Evolutionary conservation across 2,888 invertebrate species (phyloP).

Genomic region (Campoplex nolae): DNA sequence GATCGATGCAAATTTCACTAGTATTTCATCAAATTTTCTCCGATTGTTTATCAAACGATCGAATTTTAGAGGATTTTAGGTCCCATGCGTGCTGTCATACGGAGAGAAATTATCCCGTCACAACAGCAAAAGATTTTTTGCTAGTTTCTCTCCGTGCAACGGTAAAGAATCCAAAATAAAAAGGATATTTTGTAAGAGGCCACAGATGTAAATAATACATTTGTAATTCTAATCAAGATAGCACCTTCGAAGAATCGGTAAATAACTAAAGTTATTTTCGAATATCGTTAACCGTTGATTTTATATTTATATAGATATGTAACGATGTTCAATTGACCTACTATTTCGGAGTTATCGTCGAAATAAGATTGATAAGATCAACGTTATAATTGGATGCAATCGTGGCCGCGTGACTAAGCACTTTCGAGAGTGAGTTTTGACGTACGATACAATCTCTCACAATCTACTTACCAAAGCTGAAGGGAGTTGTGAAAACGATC

Average conservation of each 20-base stretch:
- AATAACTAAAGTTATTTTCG: not conserved
- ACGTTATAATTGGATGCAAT: constrained; percentile 52
- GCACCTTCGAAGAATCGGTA: constrained; percentile 3
- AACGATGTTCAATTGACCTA: not conserved
- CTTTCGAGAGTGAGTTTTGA: constrained; percentile 9
- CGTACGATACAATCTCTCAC: constrained; percentile 13
- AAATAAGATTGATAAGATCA: constrained; percentile 61
- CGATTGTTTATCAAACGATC: not conserved
- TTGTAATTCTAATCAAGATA: constrained; percentile 11
- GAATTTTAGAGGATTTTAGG: not conserved
- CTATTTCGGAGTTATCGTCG: constrained; percentile 23
- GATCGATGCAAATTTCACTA: too few species aligned
- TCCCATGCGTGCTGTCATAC: not conserved
- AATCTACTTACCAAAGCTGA: not conserved
- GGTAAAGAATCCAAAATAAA: not conserved
- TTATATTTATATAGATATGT: not conserved
- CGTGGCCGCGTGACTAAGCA: constrained; percentile 43
- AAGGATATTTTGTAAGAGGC: constrained; percentile 11
- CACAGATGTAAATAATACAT: not conserved
- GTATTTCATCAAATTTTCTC: too few species aligned
- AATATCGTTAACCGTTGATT: not conserved
- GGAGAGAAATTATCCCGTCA: too few species aligned
- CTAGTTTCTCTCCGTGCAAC: too few species aligned
- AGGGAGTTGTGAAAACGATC: not conserved
- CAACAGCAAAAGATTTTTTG: too few species aligned